Conservation (phyloP, 2,113 vertebrate genomes). For the Dryoscopus gambensis region DNA sequence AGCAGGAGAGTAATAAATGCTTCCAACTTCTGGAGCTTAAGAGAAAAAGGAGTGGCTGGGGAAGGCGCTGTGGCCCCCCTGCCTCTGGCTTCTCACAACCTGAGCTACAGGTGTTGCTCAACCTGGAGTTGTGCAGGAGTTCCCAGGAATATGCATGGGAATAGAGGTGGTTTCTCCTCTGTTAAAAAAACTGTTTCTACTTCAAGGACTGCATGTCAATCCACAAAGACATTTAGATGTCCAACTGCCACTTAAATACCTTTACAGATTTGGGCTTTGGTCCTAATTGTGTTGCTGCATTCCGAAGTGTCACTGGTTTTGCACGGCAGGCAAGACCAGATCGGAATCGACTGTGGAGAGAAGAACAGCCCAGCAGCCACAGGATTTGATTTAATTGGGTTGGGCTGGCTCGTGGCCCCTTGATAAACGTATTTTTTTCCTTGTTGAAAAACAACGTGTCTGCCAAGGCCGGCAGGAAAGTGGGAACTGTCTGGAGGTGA, state of each 20-base stretch:
- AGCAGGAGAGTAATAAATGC: not conserved
- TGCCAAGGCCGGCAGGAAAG: not conserved
- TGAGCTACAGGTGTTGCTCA: not conserved
- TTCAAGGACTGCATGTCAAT: not conserved
- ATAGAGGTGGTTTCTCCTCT: not conserved
- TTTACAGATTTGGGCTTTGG: not conserved
- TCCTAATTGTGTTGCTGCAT: not conserved
- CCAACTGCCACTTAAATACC: not conserved
- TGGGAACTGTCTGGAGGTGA: not conserved
- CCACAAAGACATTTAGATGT: not conserved
- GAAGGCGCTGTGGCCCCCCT: not conserved
- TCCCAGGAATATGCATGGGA: not conserved
- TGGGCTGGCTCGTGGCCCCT: not conserved
- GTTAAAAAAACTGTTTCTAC: not conserved
- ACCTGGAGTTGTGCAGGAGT: accelerated
- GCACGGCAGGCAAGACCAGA: not conserved
- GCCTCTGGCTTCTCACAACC: not conserved
- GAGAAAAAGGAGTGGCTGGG: not conserved
- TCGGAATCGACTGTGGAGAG: not conserved
- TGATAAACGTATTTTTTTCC: not conserved
- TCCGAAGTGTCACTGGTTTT: not conserved
- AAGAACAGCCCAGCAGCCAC: not conserved
- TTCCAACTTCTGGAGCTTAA: not conserved
- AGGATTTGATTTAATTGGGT: not conserved
- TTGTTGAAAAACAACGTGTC: not conserved